These are phyloP conservation scores for Eugnorisma glareosa DNA, from an alignment of 2,888 invertebrate genomes.

Conservation along the genomic window DNA sequence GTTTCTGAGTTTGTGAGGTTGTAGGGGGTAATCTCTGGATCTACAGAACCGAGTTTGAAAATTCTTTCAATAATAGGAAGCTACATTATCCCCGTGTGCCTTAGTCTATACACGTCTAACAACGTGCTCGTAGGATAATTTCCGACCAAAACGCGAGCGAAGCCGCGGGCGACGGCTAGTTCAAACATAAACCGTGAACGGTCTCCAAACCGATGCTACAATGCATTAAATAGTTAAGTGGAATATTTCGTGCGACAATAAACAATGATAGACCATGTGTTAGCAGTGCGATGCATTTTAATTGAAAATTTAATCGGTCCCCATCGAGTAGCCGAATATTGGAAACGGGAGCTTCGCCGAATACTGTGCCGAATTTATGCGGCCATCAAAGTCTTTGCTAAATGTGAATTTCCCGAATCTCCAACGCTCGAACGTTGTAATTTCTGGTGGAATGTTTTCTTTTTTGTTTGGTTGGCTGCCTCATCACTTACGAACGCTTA, in stretches of 20 bases:
- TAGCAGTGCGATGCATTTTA: conserved; percentile 48
- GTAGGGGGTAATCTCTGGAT: too few species aligned
- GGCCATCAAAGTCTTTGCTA: conserved; percentile 42
- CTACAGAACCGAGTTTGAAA: too few species aligned
- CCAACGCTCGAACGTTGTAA: conserved; percentile 30
- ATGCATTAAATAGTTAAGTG: conserved; percentile 5
- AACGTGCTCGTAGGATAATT: too few species aligned
- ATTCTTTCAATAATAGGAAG: too few species aligned
- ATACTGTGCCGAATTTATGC: conserved; percentile 52
- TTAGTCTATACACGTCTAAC: too few species aligned
- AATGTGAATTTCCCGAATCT: conserved; percentile 34
- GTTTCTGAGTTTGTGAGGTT: too few species aligned
- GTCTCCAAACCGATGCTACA: background rate
- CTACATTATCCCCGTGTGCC: too few species aligned
- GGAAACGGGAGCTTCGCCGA: conserved; percentile 43
- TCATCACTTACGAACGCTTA: too few species aligned
- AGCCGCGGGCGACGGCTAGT: too few species aligned
- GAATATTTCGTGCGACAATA: conserved; percentile 31
- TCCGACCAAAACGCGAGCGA: too few species aligned
- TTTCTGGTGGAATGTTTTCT: conserved; percentile 18
- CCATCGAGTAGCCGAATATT: conserved; percentile 60
- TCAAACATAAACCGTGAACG: background rate
- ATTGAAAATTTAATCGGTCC: conserved; percentile 67
- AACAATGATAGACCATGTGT: conserved; percentile 49
- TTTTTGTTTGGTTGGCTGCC: background rate